Evolutionary conservation across 2,888 invertebrate genomes (phyloP).

Genomic region (Hydriomena furcata): DNA sequence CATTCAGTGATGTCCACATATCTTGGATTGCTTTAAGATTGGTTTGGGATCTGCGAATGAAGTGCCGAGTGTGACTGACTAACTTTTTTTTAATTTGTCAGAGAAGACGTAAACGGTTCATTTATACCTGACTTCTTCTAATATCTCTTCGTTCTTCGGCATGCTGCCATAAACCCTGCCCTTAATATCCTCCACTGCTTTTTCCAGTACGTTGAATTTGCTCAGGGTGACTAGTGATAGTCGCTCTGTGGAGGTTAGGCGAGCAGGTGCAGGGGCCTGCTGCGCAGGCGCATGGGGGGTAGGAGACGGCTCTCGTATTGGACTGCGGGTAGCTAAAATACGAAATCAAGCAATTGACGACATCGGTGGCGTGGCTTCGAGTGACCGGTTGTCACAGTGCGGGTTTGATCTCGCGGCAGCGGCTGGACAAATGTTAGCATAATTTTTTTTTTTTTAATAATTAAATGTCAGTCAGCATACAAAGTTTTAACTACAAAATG

Average conservation of each 20-base stretch:
- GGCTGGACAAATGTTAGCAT: no score
- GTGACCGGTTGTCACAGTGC: no score
- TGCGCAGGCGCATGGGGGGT: slow-evolving; percentile 20
- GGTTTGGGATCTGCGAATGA: slow-evolving; percentile 61
- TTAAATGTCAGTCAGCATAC: no score
- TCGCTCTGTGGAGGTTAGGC: slow-evolving; percentile 41
- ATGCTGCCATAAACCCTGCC: slow-evolving; percentile 69
- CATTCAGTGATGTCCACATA: slow-evolving; percentile 86
- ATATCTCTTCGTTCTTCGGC: slow-evolving; percentile 68
- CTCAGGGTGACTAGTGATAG: slow-evolving; percentile 74
- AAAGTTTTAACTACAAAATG: no score
- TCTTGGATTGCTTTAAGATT: slow-evolving; percentile 81
- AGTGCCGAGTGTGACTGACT: no score
- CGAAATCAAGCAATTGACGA: no score
- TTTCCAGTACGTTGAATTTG: slow-evolving; percentile 69
- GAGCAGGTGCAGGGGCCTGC: neutral
- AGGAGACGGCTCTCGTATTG: slow-evolving; percentile 4
- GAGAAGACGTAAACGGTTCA: no score
- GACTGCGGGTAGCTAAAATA: slow-evolving; percentile 9
- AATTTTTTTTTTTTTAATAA: no score
- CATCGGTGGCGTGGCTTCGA: no score
- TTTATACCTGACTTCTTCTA: slow-evolving; percentile 69
- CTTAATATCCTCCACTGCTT: slow-evolving; percentile 62
- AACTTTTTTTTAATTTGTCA: no score
- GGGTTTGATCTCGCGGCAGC: no score